Base-by-base conservation (phyloP, 2,797 vertebrate species). In the Fistularia commersonii region DNA sequence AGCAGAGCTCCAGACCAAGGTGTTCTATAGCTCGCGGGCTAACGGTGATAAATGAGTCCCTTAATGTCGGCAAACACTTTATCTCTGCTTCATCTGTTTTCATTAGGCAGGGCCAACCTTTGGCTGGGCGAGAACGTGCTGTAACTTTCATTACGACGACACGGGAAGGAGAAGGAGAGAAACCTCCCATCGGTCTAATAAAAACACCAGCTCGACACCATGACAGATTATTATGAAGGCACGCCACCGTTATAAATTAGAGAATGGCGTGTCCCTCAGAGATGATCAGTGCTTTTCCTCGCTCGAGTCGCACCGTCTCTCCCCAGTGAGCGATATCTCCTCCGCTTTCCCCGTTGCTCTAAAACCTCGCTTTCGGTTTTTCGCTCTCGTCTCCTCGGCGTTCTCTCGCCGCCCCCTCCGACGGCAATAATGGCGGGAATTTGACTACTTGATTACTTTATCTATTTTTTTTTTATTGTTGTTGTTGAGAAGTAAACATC, bases 21-120 rank as follows among this genome's bases (percentile, higher is more conserved):
- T 90, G 88, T 79, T 90, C 83, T 60, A 62, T 87, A 82, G 90
- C 89, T 87, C 66, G 74, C 69, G 79, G 87, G 84, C 88, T 90
- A 91, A 91, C 86, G 76, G 84, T 91, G 90, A 92, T 91, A 88
- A 91, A 92, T 90, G 90, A 86, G 85, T 88, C 85, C 82, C 88
- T 87, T 92, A 91, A 92, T 91, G 89, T 85, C 89, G 77, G 87
- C 88, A 90, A 92, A 91, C 90, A 90, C 85, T 89, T 90, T 90
- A 89, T 91, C 90, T 91, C 89, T 91, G 91, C 89, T 90, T 91
- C 90, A 91, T 91, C 90, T 91, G 90, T 91, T 92, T 91, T 91
- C 91, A 92, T 92, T 92, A 92, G 87, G 84, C 82, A 75, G 83
- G 77, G 74, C 78, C 83, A 87, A 90, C 88, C 88, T 90, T 90